phyloP scores from a whole-genome alignment of 1,140 invertebrate species.

The Atta texana region DNA sequence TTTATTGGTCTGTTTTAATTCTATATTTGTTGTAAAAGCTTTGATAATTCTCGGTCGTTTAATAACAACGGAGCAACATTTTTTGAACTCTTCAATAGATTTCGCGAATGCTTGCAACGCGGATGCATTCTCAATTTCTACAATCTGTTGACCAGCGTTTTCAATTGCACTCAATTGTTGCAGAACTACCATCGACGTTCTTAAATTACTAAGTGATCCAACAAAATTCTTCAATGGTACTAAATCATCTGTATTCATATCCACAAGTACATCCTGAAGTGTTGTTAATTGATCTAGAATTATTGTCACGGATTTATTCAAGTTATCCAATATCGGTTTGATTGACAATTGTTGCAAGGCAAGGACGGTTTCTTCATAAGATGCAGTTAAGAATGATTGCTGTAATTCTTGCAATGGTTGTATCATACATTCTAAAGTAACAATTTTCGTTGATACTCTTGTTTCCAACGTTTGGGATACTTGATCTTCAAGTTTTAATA shows the following conservation, averaged over 20 bases:
- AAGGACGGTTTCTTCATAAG: slow-evolving; percentile 17
- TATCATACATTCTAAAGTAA: slow-evolving; percentile 55
- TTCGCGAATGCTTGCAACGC: slow-evolving; percentile 65
- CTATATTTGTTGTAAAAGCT: slow-evolving; percentile 3
- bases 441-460: slow-evolving; percentile 14
- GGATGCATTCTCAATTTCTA: slow-evolving; percentile 59
- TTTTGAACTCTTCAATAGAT: slow-evolving; percentile 63
- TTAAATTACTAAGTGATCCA: slow-evolving; percentile 58
- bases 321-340: slow-evolving; percentile 47
- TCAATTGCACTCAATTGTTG: slow-evolving; percentile 63
- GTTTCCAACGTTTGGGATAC: slow-evolving; percentile 11
- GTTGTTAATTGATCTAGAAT: slow-evolving; percentile 57
- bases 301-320: slow-evolving; percentile 35
- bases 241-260: slow-evolving; percentile 14
- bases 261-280: background rate
- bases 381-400: slow-evolving; percentile 41
- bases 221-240: slow-evolving; percentile 27
- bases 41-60: slow-evolving; percentile 47
- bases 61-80: slow-evolving; percentile 40
- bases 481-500: slow-evolving; percentile 46
- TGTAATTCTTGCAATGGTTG: slow-evolving; percentile 64
- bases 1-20: slow-evolving; percentile 21
- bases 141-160: slow-evolving; percentile 48
- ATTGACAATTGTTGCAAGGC: slow-evolving; percentile 53
- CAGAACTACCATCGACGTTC: slow-evolving; percentile 61